Conservation (phyloP, 2,888 invertebrate species). For the Eupithecia tripunctaria region DNA sequence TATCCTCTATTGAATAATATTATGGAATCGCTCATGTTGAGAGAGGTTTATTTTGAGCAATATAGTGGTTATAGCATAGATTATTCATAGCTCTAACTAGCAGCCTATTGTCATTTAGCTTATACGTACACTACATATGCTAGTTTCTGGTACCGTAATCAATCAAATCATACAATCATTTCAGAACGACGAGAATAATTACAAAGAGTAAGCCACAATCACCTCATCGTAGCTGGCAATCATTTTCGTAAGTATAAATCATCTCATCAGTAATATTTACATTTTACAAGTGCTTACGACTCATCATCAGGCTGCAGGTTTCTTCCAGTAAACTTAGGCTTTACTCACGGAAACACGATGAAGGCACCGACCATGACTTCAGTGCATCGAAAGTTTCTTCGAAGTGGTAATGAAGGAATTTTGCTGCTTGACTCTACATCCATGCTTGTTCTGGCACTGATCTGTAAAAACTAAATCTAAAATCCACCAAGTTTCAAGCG, state of each 20-base stretch:
- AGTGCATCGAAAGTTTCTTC: background rate
- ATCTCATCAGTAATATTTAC: background rate
- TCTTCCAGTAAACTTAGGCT: background rate
- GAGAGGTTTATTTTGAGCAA: no score
- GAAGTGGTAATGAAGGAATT: background rate
- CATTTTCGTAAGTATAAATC: slow-evolving; percentile 7
- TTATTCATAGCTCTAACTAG: no score
- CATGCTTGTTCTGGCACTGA: background rate
- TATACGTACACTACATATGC: background rate
- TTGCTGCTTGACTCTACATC: background rate
- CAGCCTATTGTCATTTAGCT: no score
- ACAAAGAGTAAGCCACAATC: background rate
- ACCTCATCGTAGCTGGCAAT: background rate
- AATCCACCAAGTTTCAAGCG: background rate
- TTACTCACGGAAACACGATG: background rate
- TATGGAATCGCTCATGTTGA: no score
- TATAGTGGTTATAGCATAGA: no score
- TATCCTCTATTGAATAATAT: no score
- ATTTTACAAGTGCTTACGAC: background rate
- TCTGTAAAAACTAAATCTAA: background rate
- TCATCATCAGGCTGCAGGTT: no score
- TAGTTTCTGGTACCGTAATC: background rate
- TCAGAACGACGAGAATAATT: background rate
- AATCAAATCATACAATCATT: background rate
- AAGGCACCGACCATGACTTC: background rate